Evolutionary conservation across 1,140 invertebrate genomes (phyloP), one percentile per base, ranked within the genome.

Genomic region (Papilio xuthus): DNA sequence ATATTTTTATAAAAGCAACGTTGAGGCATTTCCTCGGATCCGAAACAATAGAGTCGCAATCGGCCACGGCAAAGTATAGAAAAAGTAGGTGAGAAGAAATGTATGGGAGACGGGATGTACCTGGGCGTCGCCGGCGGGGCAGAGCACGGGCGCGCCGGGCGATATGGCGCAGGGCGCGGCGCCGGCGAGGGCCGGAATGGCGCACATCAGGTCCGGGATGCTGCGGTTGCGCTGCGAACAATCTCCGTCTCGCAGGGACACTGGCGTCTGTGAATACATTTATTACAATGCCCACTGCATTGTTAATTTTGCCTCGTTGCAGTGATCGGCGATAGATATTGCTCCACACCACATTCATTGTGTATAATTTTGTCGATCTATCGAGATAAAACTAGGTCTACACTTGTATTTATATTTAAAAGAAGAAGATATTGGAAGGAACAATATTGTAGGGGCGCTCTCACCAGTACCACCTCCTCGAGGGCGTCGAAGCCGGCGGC

Each of bases 141-240:
- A 75, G 8, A 75, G 73, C 28, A 75, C 6, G 12, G 73, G 73
- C 13, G 73, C 73, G 12, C 73, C 73, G 23, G 47, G 44, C 26
- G 47, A 0, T 6, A 53, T 18, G 47, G 0, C 0, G 73, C 73
- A 75, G 26, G 23, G 50, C 18, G 50, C 50, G 50, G 50, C 3
- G 44, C 13, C 10, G 2, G 10, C 10, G 42, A 10, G 0, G n/a
- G 23, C 18, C 9, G 42, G 10, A 18, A 10, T 26, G 15, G n/a
- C 71, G 71, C 71, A 73, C 23, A 28, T 9, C 23, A 50, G 44
- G 26, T 56, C 72, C 2, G n/a, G 20, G 23, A 44, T 47, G 4
- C 0, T 3, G 9, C 72, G 44, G 20, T 26, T 28, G n/a, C 15
- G 44, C 44, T 10, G 13, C 47, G 44, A 23, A 28, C 72, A 75